Evolutionary conservation across 1,140 invertebrate genomes (phyloP), one percentile per base, ranked within the genome.

Genomic region (Zophobas atratus): DNA sequence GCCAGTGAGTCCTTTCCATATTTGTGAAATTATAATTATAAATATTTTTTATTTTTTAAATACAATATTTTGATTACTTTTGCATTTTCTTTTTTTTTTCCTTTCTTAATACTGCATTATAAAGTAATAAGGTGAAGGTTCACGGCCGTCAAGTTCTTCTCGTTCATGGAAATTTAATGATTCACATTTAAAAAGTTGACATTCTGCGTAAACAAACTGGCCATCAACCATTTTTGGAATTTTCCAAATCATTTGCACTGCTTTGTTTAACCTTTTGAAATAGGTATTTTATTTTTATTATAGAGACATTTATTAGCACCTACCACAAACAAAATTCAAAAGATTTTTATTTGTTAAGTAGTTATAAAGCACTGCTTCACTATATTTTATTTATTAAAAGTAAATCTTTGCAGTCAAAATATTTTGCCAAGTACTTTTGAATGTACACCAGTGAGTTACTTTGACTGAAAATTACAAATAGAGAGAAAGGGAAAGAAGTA

Each of bases 1-100:
- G 75, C 75, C 75, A 79, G 78, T 79, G 75, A 55, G 75, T 70
- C 72, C 77, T 75, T 51, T 76, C 72, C 49, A 70, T 73, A 73
- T 73, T 20, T 73, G 51, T 73, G 43, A 39, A 72, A 55, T 73
- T 72, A 55, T 57, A 41, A 46, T 49, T n/a, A 39, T 63, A 39
- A 20, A 20, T 20, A 20, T 20, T 20, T 20, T 20, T 20, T 20
- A 20, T 20, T 20, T 20, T 60, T 67, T 43, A 67, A 67, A 67
- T 67, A 67, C 43, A 67, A 38, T 32, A 67, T 67, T 20, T 67
- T 67, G 33, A 67, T 43, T 67, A 67, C 1, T 67, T 46, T 20
- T 67, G 60, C 39, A 46, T 67, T 67, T 67, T 67, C 60, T 67
- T 67, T 67, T 43, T 67, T 20, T 67, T 67, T 32, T n/a, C 39